Evolutionary conservation across 2,797 vertebrate genomes (phyloP).

Genomic region (Peromyscus nudipes): DNA sequence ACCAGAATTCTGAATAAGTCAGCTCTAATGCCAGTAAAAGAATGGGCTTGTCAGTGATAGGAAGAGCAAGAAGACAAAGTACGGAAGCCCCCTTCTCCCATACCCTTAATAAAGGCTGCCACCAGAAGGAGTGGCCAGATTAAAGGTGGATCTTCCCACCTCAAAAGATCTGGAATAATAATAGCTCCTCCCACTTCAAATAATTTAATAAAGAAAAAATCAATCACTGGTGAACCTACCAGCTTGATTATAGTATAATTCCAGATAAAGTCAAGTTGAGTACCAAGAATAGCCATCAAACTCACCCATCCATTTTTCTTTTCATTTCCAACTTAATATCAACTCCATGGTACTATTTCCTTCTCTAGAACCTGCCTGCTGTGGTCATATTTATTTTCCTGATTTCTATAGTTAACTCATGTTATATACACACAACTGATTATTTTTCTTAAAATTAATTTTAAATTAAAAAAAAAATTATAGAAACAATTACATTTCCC

Average conservation of each 20-base stretch:
- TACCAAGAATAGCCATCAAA: not conserved
- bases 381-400: not conserved
- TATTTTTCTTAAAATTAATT: too few species aligned
- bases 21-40: not conserved
- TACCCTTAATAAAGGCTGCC: not conserved
- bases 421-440: too few species aligned
- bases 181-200: not conserved
- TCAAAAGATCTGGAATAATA: not conserved
- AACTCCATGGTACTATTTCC: not conserved
- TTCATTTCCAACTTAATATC: not conserved
- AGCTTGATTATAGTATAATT: not conserved
- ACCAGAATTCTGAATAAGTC: not conserved
- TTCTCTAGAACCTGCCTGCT: not conserved
- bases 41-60: not conserved
- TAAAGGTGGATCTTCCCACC: not conserved
- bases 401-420: too few species aligned
- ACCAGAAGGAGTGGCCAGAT: not conserved
- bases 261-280: not conserved
- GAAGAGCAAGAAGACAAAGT: accelerated
- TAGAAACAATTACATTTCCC: too few species aligned
- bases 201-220: not conserved
- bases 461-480: too few species aligned
- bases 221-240: too few species aligned
- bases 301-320: not conserved
- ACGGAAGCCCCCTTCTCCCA: not conserved